Evolutionary conservation across 2,888 invertebrate genomes (phyloP).

Genomic region (Abrostola tripartita): DNA sequence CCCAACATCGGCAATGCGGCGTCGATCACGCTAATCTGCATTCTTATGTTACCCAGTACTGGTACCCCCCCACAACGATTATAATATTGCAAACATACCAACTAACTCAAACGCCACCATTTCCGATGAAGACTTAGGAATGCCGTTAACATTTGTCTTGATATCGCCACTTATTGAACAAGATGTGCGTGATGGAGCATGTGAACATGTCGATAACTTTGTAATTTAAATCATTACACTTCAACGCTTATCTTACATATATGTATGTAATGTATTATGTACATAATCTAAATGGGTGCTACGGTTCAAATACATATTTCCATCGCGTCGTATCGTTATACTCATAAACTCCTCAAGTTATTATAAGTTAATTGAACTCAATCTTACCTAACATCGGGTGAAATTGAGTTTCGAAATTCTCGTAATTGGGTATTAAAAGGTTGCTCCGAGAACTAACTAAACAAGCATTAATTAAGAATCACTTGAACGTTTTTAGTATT

Average conservation of each 20-base stretch:
- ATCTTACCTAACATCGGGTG: constrained; percentile 55
- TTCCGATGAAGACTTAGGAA: constrained; percentile 33
- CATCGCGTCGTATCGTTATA: constrained; percentile 46
- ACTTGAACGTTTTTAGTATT: constrained; percentile 42
- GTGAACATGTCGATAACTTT: constrained; percentile 32
- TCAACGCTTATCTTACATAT: constrained; percentile 32
- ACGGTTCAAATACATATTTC: constrained; percentile 40
- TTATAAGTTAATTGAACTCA: constrained; percentile 64
- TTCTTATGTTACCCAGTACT: constrained; percentile 56
- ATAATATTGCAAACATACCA: constrained; percentile 30
- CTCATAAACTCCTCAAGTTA: constrained; percentile 54
- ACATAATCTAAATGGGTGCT: constrained; percentile 43
- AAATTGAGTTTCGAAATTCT: constrained; percentile 61
- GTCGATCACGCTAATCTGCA: constrained; percentile 76
- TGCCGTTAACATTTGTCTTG: constrained; percentile 26
- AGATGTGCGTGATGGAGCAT: constrained; percentile 31
- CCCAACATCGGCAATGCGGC: constrained; percentile 79
- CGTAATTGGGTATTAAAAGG: constrained; percentile 57
- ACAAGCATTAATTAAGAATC: constrained; percentile 49
- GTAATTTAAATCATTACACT: constrained; percentile 44
- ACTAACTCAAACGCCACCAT: constrained; percentile 33
- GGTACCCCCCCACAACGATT: constrained; percentile 23
- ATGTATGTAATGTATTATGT: constrained; percentile 43
- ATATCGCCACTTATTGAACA: constrained; percentile 18
- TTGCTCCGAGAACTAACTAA: constrained; percentile 47